Evolutionary conservation across 2,888 invertebrate genomes (phyloP).

Genomic region (Caradrina kadenii): DNA sequence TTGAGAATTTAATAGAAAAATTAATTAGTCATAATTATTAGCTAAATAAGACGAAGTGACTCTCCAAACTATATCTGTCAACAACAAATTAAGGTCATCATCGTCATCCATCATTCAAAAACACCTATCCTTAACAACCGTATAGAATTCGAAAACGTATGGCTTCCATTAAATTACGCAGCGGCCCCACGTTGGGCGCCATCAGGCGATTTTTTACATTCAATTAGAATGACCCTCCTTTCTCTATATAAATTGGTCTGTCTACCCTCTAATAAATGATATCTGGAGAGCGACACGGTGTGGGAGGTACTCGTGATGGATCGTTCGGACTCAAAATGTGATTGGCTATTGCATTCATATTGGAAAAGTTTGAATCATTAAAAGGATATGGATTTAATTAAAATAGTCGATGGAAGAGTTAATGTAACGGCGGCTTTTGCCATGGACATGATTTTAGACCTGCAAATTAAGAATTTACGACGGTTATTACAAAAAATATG

Average conservation of each 20-base stretch:
- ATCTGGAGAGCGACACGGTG: constrained; percentile 78
- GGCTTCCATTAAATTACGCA: constrained; percentile 82
- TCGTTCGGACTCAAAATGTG: constrained; percentile 71
- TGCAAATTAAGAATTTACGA: no score
- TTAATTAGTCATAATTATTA: no score
- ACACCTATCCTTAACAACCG: constrained; percentile 35
- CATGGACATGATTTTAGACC: no score
- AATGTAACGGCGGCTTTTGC: no score
- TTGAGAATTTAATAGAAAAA: no score
- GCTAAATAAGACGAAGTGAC: background rate
- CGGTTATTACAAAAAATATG: no score
- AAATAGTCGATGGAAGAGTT: no score
- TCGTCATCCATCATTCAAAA: constrained; percentile 31
- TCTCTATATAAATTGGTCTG: constrained; percentile 86
- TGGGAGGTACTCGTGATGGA: constrained; percentile 83
- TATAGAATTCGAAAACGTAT: constrained; percentile 65
- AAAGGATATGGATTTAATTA: background rate
- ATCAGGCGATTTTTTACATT: constrained; percentile 87
- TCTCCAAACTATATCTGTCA: background rate
- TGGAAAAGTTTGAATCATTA: constrained; percentile 37
- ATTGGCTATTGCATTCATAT: constrained; percentile 71
- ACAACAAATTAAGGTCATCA: constrained; percentile 9
- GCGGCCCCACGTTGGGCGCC: constrained; percentile 75
- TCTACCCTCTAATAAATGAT: constrained; percentile 87
- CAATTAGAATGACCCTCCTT: constrained; percentile 87